Percentiles rank a stretch among this genome's conserved stretches.
Conservation (phyloP, 2,888 invertebrate genomes). For the Spodoptera littoralis region DNA sequence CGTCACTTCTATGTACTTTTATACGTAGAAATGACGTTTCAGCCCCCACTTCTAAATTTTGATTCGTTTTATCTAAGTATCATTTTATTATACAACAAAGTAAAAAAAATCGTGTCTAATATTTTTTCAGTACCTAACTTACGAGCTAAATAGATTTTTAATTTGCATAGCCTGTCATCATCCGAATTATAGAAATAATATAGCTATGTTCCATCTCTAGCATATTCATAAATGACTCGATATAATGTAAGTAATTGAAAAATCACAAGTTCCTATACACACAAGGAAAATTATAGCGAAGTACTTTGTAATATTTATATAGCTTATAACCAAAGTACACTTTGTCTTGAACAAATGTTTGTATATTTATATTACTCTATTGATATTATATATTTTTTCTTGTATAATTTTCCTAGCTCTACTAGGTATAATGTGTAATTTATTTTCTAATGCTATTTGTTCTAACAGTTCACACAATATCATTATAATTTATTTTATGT, state of each 20-base stretch:
- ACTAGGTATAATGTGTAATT: conserved; percentile 9
- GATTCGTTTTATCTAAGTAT: too few relatives aligned
- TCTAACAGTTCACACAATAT: conserved; percentile 2
- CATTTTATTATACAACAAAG: too few relatives aligned
- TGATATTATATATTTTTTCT: conserved; percentile 29
- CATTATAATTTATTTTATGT: not conserved
- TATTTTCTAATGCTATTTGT: conserved; percentile 16
- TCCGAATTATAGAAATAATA: not conserved
- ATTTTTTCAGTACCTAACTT: too few relatives aligned
- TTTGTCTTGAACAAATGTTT: conserved; percentile 42
- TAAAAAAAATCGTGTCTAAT: too few relatives aligned
- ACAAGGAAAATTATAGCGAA: conserved; percentile 24
- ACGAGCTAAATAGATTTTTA: too few relatives aligned
- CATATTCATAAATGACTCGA: not conserved
- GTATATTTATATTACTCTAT: conserved; percentile 40
- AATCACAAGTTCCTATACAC: conserved; percentile 6
- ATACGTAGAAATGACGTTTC: too few relatives aligned
- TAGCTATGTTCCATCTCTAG: too few relatives aligned
- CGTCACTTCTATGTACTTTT: too few relatives aligned
- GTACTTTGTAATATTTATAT: conserved; percentile 16
- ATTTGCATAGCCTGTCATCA: too few relatives aligned
- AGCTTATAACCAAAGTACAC: conserved; percentile 41
- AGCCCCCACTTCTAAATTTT: too few relatives aligned
- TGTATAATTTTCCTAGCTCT: conserved; percentile 14
- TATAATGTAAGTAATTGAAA: conserved; percentile 10